Percentiles rank a stretch among this genome's conserved stretches.
These are phyloP conservation scores for Condylura cristata DNA, from an alignment of 2,113 vertebrate species.

Conservation along the genomic window DNA sequence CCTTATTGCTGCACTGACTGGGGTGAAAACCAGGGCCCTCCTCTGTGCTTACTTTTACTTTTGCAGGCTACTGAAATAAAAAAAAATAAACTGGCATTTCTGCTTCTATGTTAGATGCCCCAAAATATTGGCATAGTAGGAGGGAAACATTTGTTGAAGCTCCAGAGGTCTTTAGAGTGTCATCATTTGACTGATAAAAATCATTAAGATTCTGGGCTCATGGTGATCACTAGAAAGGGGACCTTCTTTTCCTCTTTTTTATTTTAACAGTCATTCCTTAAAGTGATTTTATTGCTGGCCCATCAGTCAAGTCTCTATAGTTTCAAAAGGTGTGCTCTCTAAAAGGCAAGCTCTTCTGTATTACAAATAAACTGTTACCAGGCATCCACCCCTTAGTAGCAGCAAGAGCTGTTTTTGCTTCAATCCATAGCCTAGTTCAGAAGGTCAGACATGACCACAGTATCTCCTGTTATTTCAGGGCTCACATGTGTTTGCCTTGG, in stretches of 20 bases:
- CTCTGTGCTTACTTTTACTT: background rate
- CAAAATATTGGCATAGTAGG: background rate
- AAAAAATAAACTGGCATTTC: background rate
- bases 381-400: slow-evolving; percentile 56
- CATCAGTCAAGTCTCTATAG: slow-evolving; percentile 37
- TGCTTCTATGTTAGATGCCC: background rate
- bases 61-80: background rate
- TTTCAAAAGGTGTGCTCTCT: slow-evolving; percentile 67
- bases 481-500: slow-evolving; percentile 84
- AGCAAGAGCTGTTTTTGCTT: slow-evolving; percentile 78
- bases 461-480: slow-evolving; percentile 85
- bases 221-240: slow-evolving; percentile 74
- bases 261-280: slow-evolving; percentile 64
- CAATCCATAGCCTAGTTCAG: slow-evolving; percentile 79
- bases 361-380: slow-evolving; percentile 70
- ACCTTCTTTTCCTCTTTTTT: background rate
- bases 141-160: slow-evolving; percentile 50
- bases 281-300: slow-evolving; percentile 76
- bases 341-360: slow-evolving; percentile 51
- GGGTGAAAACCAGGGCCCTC: background rate
- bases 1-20: background rate
- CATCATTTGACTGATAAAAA: slow-evolving; percentile 49
- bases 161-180: background rate
- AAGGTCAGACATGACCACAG: slow-evolving; percentile 84
- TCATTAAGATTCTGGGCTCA: slow-evolving; percentile 55